These are phyloP conservation scores for Hippocampus abdominalis DNA, from an alignment of 2,113 vertebrate species.

Conservation along the genomic window DNA sequence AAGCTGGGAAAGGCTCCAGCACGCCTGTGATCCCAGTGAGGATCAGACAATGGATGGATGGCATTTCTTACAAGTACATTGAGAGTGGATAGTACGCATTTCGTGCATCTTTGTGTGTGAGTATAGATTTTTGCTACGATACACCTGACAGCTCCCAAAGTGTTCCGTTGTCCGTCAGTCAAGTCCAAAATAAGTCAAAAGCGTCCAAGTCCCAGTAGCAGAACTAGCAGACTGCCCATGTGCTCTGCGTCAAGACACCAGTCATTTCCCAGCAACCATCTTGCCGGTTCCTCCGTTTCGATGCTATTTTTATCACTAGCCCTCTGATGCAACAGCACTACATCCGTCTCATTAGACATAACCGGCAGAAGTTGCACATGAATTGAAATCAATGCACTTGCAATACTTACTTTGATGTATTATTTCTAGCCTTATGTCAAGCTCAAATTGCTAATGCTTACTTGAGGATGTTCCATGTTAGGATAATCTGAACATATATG, in stretches of 20 bases:
- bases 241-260: conserved; percentile 42
- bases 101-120: background rate
- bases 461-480: conserved; percentile 47
- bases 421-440: conserved; percentile 55
- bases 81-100: too few species aligned
- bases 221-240: conserved; percentile 22
- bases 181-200: conserved; percentile 33
- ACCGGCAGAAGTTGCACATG: conserved; percentile 45
- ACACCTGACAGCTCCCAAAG: conserved; percentile 3
- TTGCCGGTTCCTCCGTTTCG: conserved; percentile 44
- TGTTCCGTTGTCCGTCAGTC: conserved; percentile 18
- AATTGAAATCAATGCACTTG: conserved; percentile 46
- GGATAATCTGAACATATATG: conserved; percentile 33
- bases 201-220: conserved; percentile 19
- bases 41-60: too few species aligned
- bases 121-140: conserved; percentile 20
- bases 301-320: conserved; percentile 61
- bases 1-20: too few species aligned
- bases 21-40: too few species aligned
- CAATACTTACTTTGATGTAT: conserved; percentile 61
- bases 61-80: too few species aligned
- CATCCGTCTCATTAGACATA: conserved; percentile 50
- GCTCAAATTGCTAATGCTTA: conserved; percentile 50
- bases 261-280: conserved; percentile 30
- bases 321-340: conserved; percentile 52